These are phyloP conservation scores for Todus mexicanus DNA, from an alignment of 2,797 vertebrate genomes.

Conservation along the genomic window DNA sequence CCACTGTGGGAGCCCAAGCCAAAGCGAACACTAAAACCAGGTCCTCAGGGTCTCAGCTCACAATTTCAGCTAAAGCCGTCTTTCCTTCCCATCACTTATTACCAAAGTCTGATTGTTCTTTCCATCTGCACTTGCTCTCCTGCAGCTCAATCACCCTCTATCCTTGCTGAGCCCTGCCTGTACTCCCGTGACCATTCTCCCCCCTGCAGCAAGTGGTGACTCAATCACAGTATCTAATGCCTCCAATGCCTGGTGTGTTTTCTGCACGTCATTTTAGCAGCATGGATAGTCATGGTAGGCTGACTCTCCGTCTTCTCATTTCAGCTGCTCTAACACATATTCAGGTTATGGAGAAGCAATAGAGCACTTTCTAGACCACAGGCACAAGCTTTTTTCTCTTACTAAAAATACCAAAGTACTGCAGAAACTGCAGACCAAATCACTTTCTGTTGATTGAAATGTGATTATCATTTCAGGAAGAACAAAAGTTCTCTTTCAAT, in stretches of 20 bases:
- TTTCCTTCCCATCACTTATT: neutral
- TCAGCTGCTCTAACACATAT: neutral
- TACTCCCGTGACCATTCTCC: neutral
- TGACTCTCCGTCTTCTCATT: neutral
- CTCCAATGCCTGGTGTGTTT: neutral
- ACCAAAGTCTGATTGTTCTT: neutral
- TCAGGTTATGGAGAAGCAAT: neutral
- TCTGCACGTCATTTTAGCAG: neutral
- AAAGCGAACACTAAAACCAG: neutral
- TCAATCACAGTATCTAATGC: neutral
- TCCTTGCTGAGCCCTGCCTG: neutral
- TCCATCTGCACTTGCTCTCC: neutral
- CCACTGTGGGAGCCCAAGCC: neutral
- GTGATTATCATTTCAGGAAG: neutral
- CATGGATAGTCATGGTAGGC: neutral
- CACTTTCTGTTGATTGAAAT: neutral
- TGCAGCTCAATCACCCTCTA: neutral
- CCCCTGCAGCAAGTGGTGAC: neutral
- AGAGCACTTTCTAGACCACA: neutral
- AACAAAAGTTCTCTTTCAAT: slow-evolving; percentile 12
- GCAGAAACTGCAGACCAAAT: neutral
- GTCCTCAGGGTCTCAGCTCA: neutral
- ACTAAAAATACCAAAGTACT: neutral
- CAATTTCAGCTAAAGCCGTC: neutral
- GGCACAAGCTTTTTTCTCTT: neutral